A percentile compares a stretch with the other conserved stretches of the same genome.
Conservation (phyloP, 1,140 invertebrate genomes). For the Armadillidium nasatum region DNA sequence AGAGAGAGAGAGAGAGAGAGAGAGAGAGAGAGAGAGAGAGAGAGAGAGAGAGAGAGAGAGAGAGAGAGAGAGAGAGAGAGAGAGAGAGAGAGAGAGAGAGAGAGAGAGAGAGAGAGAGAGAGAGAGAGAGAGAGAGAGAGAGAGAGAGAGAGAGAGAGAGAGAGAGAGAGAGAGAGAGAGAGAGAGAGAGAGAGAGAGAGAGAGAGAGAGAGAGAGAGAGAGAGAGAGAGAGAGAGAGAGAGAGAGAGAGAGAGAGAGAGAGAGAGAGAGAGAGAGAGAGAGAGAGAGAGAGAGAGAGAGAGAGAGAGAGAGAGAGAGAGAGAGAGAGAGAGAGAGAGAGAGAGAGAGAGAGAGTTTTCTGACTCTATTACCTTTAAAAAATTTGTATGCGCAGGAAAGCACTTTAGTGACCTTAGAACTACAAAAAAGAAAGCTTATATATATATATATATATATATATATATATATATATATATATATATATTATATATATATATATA, state of each 20-base stretch:
- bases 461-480: background rate
- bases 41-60: no score
- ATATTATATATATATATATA: background rate
- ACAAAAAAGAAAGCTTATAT: background rate
- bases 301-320: background rate
- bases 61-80: no score
- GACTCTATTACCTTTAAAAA: background rate
- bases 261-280: background rate
- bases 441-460: background rate
- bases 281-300: background rate
- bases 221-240: background rate
- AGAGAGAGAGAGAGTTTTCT: background rate
- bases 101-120: no score
- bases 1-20: no score
- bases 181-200: no score
- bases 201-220: no score
- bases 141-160: no score
- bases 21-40: no score
- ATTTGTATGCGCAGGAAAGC: background rate
- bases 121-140: no score
- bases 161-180: no score
- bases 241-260: background rate
- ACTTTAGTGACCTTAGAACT: constrained; percentile 1
- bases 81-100: no score
- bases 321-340: background rate